Evolutionary conservation across 2,113 vertebrate species (phyloP).

Genomic region (Sialia sialis): DNA sequence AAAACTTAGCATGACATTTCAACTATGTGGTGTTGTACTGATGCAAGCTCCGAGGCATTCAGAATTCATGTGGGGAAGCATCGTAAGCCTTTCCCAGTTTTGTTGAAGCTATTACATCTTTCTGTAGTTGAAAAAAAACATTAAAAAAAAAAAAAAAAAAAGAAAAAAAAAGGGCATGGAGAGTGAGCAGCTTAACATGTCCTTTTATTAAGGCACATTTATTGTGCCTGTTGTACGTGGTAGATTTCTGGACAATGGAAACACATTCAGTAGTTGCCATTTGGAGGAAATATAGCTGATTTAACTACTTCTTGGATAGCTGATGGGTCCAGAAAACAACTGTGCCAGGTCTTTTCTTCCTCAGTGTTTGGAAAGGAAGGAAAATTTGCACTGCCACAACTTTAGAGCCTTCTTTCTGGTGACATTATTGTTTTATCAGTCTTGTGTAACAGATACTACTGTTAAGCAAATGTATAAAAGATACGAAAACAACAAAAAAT

Average conservation of each 20-base stretch:
- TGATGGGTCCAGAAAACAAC: neutral
- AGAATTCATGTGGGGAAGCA: neutral
- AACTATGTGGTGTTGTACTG: neutral
- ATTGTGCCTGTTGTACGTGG: neutral
- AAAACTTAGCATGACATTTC: neutral
- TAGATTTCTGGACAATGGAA: neutral
- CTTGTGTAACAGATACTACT: neutral
- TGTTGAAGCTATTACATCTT: neutral
- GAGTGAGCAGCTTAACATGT: neutral
- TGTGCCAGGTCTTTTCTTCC: neutral
- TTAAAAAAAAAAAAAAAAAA: too few species aligned
- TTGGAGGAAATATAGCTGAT: neutral
- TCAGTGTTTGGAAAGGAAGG: neutral
- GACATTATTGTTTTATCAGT: neutral
- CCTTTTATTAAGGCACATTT: neutral
- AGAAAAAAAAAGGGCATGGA: neutral
- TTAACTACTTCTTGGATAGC: neutral
- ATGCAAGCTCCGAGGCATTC: fast-evolving
- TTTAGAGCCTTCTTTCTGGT: neutral
- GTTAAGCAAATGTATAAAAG: neutral
- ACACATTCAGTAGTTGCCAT: neutral
- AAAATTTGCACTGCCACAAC: neutral
- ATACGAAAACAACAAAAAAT: neutral
- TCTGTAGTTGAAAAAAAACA: neutral
- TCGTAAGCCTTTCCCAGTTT: neutral